phyloP scores from a whole-genome alignment of 1,140 invertebrate species.

The Trachelipus rathkii region DNA sequence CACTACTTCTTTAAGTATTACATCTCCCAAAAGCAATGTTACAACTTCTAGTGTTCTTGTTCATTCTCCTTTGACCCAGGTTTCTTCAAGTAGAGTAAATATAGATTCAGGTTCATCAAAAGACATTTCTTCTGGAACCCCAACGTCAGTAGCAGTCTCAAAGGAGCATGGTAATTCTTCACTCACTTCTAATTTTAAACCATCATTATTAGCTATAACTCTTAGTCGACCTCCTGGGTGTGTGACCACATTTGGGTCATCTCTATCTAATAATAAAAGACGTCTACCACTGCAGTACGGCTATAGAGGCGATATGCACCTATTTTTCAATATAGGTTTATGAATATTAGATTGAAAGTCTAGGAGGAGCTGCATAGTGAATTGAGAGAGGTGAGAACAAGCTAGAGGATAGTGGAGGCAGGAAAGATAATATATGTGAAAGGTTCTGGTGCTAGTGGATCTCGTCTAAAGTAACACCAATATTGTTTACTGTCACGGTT shows the following conservation, averaged over 20 bases:
- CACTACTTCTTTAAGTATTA: neutral
- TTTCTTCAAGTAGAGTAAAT: neutral
- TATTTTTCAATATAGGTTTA: no score
- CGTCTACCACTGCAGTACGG: neutral
- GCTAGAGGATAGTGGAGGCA: no score
- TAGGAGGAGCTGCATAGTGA: no score
- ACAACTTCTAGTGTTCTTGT: slow-evolving; percentile 12
- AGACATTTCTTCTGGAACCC: neutral
- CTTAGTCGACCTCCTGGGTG: neutral
- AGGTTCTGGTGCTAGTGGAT: no score
- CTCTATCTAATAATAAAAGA: slow-evolving; percentile 12
- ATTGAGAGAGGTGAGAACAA: no score
- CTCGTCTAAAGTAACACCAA: slow-evolving; percentile 12
- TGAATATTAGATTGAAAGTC: no score
- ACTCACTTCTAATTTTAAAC: neutral
- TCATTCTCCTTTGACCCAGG: neutral
- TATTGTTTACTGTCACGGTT: slow-evolving; percentile 25
- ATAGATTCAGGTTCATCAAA: neutral
- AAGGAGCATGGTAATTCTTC: neutral
- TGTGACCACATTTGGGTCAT: neutral
- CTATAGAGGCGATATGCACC: neutral
- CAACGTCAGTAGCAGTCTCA: neutral
- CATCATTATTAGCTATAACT: slow-evolving; percentile 2
- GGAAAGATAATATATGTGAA: no score
- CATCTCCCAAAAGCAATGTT: slow-evolving; percentile 1